Evolutionary conservation across 2,797 vertebrate genomes (phyloP).

Genomic region (Molossus alvarezi): DNA sequence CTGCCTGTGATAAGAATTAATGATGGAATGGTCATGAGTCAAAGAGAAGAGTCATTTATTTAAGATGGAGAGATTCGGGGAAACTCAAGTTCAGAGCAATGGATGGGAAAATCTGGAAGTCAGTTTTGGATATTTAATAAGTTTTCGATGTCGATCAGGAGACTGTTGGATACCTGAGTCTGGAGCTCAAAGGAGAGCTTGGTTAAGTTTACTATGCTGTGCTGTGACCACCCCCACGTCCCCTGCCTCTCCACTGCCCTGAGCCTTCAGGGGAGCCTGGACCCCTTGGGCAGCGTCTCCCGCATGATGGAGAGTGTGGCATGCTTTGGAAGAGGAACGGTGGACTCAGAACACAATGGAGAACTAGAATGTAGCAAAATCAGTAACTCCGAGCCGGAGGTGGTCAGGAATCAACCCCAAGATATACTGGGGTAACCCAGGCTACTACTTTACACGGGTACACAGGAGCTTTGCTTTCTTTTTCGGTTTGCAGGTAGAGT

Average conservation of each 20-base stretch:
- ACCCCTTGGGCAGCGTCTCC: neutral
- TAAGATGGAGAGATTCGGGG: neutral
- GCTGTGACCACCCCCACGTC: neutral
- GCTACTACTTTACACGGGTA: neutral
- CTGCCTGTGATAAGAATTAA: neutral
- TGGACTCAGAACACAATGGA: neutral
- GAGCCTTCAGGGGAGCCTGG: neutral
- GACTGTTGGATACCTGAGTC: neutral
- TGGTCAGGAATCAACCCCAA: neutral
- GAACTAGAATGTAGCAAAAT: neutral
- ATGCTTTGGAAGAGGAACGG: neutral
- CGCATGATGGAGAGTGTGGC: rapidly evolving
- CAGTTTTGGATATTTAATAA: neutral
- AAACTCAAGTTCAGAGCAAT: neutral
- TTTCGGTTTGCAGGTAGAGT: neutral
- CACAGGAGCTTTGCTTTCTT: neutral
- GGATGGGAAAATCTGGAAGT: neutral
- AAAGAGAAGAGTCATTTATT: neutral
- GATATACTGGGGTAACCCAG: neutral
- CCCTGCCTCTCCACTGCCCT: neutral
- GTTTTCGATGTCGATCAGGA: neutral
- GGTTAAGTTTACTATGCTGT: neutral
- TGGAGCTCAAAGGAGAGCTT: neutral
- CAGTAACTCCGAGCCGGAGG: neutral
- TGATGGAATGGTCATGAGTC: neutral